These are phyloP conservation scores for Chymomyza costata DNA, from an alignment of 1,140 invertebrate species.

Conservation along the genomic window DNA sequence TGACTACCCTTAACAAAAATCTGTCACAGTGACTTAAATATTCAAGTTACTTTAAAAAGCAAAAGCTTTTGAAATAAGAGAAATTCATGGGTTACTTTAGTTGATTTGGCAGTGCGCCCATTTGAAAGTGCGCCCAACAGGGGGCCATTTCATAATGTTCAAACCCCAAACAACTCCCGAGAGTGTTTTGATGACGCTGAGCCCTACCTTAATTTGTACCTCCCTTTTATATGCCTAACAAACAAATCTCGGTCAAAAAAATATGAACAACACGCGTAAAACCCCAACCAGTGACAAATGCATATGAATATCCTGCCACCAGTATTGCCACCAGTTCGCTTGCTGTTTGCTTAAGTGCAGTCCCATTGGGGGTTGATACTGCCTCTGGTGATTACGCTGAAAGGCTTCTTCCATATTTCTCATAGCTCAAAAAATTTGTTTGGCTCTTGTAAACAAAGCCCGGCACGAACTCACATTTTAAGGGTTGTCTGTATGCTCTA, in stretches of 20 bases:
- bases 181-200: constrained; percentile 36
- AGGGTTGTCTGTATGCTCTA: no score
- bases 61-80: constrained; percentile 21
- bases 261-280: not conserved
- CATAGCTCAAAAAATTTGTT: constrained; percentile 57
- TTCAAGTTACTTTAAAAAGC: no score
- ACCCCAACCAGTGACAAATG: constrained; percentile 19
- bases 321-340: not conserved
- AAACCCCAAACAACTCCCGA: constrained; percentile 35
- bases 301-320: constrained; percentile 12
- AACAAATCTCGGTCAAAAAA: constrained; percentile 39
- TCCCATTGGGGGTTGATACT: constrained; percentile 44
- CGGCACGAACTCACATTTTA: no score
- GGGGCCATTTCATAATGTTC: no score
- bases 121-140: no score
- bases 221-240: no score
- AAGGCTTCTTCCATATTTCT: no score
- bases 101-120: no score
- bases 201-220: constrained; percentile 3
- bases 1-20: no score
- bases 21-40: no score
- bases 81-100: constrained; percentile 9
- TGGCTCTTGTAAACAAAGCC: constrained; percentile 49
- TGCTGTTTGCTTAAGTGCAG: constrained; percentile 43
- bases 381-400: constrained; percentile 4